Percentiles rank a stretch among this genome's conserved stretches.
phyloP scores from a whole-genome alignment of 2,113 vertebrate genomes.

The Camelus bactrianus region DNA sequence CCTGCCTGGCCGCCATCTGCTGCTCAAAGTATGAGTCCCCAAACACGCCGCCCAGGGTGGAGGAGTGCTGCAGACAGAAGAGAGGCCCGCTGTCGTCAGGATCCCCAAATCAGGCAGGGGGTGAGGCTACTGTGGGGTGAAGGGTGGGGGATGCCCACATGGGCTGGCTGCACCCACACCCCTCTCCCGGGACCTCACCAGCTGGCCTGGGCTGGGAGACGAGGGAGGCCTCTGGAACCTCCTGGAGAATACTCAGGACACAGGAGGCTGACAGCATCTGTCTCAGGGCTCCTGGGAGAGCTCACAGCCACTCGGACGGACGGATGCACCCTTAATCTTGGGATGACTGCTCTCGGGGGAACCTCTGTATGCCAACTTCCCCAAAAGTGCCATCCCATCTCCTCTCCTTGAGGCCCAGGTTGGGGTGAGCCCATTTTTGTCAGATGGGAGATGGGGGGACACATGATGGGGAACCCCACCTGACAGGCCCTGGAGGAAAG shows the following conservation, averaged over 20 bases:
- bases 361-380: neutral
- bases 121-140: fast-evolving
- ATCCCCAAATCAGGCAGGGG: neutral
- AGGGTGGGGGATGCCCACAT: fast-evolving
- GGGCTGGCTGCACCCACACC: neutral
- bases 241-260: neutral
- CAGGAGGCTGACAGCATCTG: neutral
- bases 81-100: slow-evolving; percentile 79
- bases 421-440: neutral
- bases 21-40: slow-evolving; percentile 99
- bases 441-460: neutral
- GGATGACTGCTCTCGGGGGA: neutral
- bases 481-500: neutral
- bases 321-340: neutral
- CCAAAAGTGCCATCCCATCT: neutral
- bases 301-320: neutral
- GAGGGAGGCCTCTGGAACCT: neutral
- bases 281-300: neutral
- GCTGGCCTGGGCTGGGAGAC: neutral
- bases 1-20: slow-evolving; percentile 97
- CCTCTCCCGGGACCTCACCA: neutral
- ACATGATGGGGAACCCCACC: neutral
- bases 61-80: slow-evolving; percentile 93
- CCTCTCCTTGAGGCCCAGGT: neutral
- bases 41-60: slow-evolving; percentile 96